These are phyloP conservation scores for Cheracebus regulus DNA, from an alignment of 2,797 vertebrate species.

Conservation along the genomic window DNA sequence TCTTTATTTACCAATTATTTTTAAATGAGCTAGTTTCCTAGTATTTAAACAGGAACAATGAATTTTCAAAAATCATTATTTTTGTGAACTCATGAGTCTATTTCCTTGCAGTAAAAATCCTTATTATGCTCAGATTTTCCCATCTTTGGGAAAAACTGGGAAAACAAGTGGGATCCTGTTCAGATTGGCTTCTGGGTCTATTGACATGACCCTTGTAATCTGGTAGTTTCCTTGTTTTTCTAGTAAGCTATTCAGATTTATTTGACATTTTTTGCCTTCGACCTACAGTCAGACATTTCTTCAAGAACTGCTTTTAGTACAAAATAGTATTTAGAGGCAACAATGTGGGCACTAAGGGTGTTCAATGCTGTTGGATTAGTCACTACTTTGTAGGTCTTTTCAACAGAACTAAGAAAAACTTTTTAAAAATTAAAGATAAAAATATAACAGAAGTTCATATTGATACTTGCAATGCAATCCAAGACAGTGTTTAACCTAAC, in stretches of 20 bases:
- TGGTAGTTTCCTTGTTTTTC: not conserved
- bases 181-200: not conserved
- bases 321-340: not conserved
- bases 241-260: not conserved
- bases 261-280: not conserved
- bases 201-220: not conserved
- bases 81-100: not conserved
- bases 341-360: not conserved
- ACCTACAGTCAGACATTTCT: not conserved
- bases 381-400: not conserved
- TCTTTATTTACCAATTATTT: not conserved
- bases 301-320: not conserved
- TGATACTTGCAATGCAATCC: not conserved
- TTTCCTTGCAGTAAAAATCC: not conserved
- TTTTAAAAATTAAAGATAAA: conserved; percentile 12
- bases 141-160: not conserved
- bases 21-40: not conserved
- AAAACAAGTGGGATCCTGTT: not conserved
- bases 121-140: not conserved
- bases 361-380: not conserved
- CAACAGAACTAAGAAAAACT: not conserved
- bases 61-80: not conserved
- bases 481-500: not conserved
- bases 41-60: not conserved
- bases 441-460: not conserved